These are phyloP conservation scores for Xanthorhoe spadicearia DNA, from an alignment of 2,888 invertebrate species.

Conservation along the genomic window DNA sequence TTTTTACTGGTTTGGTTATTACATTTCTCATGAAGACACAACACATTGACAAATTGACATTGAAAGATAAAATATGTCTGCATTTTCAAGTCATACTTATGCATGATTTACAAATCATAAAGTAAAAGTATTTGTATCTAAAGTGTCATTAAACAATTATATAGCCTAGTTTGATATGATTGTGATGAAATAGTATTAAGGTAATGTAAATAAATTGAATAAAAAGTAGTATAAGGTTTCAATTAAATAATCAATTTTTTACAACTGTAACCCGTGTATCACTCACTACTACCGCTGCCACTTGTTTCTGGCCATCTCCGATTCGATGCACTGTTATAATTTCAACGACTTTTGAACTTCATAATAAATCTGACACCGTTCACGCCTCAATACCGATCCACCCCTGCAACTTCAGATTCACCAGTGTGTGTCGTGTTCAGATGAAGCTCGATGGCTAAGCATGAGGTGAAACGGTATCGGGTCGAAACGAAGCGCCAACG, in stretches of 20 bases:
- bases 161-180: constrained; percentile 30
- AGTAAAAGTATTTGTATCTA: constrained; percentile 6
- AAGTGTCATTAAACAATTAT: constrained; percentile 18
- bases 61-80: background rate
- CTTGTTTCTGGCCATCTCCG: background rate
- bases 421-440: no score
- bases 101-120: background rate
- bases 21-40: no score
- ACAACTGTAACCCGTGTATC: constrained; percentile 34
- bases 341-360: background rate
- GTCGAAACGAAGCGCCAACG: background rate
- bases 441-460: no score
- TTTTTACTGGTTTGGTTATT: no score
- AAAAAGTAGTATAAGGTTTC: constrained; percentile 22
- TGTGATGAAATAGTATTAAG: constrained; percentile 36
- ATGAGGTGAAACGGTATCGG: background rate
- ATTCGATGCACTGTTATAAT: background rate
- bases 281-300: background rate
- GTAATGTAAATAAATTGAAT: constrained; percentile 14
- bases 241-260: constrained; percentile 28
- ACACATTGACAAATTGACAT: no score
- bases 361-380: background rate
- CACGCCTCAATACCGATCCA: background rate
- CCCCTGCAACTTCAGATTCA: background rate
- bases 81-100: background rate